Conservation (phyloP, 2,113 vertebrate species). For the Jacana jacana region DNA sequence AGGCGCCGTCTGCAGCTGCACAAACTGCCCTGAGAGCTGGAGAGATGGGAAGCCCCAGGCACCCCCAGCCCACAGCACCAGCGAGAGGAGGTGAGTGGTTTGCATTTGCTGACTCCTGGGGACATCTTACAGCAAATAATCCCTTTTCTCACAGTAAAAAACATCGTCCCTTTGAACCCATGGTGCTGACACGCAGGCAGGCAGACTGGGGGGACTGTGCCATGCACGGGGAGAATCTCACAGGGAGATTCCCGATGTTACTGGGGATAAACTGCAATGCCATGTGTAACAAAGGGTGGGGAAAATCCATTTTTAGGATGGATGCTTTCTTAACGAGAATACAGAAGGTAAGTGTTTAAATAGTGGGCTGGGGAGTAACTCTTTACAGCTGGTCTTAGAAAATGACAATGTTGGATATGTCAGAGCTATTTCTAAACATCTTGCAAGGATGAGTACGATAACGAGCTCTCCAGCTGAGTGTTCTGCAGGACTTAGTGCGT, state of each 20-base stretch:
- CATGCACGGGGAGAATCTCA: too few relatives aligned
- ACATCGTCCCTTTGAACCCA: not conserved
- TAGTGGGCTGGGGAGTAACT: not conserved
- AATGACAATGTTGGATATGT: not conserved
- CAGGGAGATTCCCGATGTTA: fast-evolving
- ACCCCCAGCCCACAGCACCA: fast-evolving
- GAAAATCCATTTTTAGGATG: not conserved
- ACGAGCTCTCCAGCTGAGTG: not conserved
- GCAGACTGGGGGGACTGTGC: not conserved
- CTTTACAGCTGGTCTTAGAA: not conserved
- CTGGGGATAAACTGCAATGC: not conserved
- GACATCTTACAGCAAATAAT: not conserved
- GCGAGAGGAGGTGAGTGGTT: not conserved
- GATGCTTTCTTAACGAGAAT: not conserved
- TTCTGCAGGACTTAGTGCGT: not conserved
- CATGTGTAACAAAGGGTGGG: not conserved
- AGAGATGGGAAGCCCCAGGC: not conserved
- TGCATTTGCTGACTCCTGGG: not conserved
- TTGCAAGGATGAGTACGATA: fast-evolving
- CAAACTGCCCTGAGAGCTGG: not conserved
- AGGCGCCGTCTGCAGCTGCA: not conserved
- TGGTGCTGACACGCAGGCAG: not conserved
- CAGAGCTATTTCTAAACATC: not conserved
- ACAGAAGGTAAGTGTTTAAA: not conserved
- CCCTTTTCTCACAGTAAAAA: not conserved